Conservation (phyloP, 2,113 vertebrate genomes). For the Shinisaurus crocodilurus region DNA sequence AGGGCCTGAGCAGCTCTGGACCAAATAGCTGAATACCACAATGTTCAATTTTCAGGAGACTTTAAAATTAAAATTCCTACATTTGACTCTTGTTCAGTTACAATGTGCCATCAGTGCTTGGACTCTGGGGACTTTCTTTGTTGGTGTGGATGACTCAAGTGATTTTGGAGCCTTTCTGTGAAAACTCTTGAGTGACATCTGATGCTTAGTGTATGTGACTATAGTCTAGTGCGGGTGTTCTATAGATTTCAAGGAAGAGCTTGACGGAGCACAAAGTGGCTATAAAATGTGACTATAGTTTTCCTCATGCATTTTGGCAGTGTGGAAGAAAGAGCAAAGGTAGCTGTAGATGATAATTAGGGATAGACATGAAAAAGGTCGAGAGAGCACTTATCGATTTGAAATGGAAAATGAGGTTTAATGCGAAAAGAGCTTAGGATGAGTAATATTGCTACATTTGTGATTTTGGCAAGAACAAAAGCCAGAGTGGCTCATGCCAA, state of each 20-base stretch:
- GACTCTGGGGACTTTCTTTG: neutral
- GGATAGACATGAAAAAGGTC: neutral
- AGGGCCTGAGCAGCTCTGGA: neutral
- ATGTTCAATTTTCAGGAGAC: neutral
- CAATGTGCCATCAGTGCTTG: neutral
- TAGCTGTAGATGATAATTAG: neutral
- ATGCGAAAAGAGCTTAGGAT: neutral
- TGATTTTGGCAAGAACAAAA: neutral
- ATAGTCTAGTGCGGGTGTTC: rapidly evolving
- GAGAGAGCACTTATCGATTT: neutral
- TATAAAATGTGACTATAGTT: neutral
- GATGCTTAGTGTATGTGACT: neutral
- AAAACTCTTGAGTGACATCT: neutral
- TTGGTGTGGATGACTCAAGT: neutral
- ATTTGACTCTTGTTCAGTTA: neutral
- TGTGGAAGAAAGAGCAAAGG: neutral
- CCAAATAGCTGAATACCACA: neutral
- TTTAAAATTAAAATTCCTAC: neutral
- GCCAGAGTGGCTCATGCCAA: neutral
- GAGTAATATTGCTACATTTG: neutral
- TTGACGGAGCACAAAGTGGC: neutral
- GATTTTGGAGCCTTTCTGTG: neutral
- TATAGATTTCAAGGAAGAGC: neutral
- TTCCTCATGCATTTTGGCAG: neutral
- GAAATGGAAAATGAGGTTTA: neutral